Percentiles rank a stretch among this genome's conserved stretches.
Conservation (phyloP, 2,113 vertebrate species). For the Carassius carassius region DNA sequence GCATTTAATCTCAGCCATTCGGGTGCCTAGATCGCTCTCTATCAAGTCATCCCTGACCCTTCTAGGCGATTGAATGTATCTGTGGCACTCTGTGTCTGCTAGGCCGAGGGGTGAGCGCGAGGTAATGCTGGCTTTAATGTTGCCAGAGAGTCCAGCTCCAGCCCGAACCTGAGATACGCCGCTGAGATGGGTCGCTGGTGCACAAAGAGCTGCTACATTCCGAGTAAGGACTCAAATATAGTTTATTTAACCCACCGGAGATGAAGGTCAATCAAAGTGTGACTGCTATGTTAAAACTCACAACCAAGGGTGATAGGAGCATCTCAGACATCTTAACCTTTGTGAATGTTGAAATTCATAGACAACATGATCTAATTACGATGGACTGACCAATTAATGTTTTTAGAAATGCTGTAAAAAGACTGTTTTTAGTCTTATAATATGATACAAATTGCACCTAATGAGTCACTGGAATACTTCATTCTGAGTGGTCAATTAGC, state of each 20-base stretch:
- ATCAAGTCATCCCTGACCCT: slow-evolving; percentile 76
- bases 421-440: background rate
- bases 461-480: background rate
- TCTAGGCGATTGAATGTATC: slow-evolving; percentile 65
- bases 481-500: background rate
- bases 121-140: slow-evolving; percentile 70
- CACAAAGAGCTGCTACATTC: slow-evolving; percentile 59
- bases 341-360: background rate
- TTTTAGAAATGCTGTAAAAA: background rate
- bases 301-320: background rate
- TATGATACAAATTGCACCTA: background rate
- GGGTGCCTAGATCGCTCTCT: slow-evolving; percentile 76
- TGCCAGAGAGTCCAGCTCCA: slow-evolving; percentile 67
- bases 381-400: background rate
- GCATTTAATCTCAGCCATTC: slow-evolving; percentile 76
- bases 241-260: slow-evolving; percentile 61
- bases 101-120: slow-evolving; percentile 66
- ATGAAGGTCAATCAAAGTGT: slow-evolving; percentile 62
- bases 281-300: slow-evolving; percentile 8
- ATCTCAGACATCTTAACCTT: slow-evolving; percentile 7
- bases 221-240: slow-evolving; percentile 57
- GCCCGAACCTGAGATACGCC: slow-evolving; percentile 65
- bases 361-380: background rate
- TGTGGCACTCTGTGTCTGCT: slow-evolving; percentile 69
- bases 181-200: slow-evolving; percentile 48